Evolutionary conservation across 2,797 vertebrate genomes (phyloP).

Genomic region (Moxostoma hubbsi): DNA sequence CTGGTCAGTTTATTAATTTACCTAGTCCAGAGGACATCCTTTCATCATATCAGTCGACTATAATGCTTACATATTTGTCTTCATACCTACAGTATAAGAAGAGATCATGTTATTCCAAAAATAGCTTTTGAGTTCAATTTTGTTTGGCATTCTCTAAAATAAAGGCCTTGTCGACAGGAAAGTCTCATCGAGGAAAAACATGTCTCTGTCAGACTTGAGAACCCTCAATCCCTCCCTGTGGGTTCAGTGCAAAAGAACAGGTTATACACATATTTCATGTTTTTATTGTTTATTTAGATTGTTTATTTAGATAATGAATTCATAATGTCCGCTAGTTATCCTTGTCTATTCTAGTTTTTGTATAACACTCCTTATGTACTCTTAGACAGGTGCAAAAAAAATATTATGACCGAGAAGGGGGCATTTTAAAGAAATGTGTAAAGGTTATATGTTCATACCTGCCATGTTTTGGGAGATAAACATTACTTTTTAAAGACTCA

Average conservation of each 20-base stretch:
- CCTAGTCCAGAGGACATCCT: neutral
- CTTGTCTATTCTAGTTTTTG: neutral
- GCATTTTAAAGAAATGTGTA: too few relatives aligned
- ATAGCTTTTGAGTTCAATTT: neutral
- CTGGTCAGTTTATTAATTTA: slow-evolving; percentile 43
- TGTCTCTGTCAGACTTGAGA: slow-evolving; percentile 54
- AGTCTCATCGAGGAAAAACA: slow-evolving; percentile 41
- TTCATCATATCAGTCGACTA: neutral
- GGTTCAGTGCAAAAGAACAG: slow-evolving; percentile 32
- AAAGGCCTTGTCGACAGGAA: slow-evolving; percentile 45
- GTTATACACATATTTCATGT: slow-evolving; percentile 26
- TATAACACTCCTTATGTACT: neutral
- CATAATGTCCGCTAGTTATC: neutral
- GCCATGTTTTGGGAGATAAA: too few relatives aligned
- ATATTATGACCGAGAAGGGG: too few relatives aligned
- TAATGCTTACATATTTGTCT: neutral
- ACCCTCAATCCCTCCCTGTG: slow-evolving; percentile 11
- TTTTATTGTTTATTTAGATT: neutral
- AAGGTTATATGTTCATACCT: too few relatives aligned
- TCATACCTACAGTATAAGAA: neutral
- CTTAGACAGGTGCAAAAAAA: too few relatives aligned
- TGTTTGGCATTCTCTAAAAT: slow-evolving; percentile 10
- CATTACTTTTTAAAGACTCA: too few relatives aligned
- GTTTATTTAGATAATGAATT: neutral
- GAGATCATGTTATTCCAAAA: neutral